phyloP scores from a whole-genome alignment of 2,797 vertebrate species.

The Podarcis siculus region DNA sequence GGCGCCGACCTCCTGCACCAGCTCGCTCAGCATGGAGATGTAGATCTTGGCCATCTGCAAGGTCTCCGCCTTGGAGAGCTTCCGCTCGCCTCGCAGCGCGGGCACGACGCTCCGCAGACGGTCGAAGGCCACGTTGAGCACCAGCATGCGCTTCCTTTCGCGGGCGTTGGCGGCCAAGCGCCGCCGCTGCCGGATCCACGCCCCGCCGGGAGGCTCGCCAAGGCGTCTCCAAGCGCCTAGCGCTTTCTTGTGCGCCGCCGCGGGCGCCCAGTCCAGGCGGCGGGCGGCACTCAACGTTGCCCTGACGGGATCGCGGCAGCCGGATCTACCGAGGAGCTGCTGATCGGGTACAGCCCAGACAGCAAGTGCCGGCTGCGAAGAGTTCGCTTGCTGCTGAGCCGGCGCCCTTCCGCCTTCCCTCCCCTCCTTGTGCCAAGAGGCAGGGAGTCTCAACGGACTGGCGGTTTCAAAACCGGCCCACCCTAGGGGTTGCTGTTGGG shows the following conservation, averaged over 20 bases:
- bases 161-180: slow-evolving; percentile 84
- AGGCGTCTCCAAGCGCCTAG: slow-evolving; percentile 59
- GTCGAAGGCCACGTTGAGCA: slow-evolving; percentile 84
- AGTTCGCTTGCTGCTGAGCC: no score
- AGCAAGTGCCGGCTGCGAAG: neutral
- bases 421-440: neutral
- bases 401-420: neutral
- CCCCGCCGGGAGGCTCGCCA: slow-evolving; percentile 69
- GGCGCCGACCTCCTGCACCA: slow-evolving; percentile 64
- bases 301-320: neutral
- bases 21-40: slow-evolving; percentile 80
- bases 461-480: neutral
- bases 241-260: slow-evolving; percentile 69
- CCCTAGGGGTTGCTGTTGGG: accelerated
- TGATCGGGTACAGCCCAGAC: neutral
- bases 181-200: slow-evolving; percentile 70
- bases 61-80: slow-evolving; percentile 85
- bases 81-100: slow-evolving; percentile 79
- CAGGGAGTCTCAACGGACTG: neutral
- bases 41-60: slow-evolving; percentile 86
- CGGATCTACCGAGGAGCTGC: no score
- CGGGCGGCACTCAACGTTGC: neutral
- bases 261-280: slow-evolving; percentile 48
- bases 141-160: slow-evolving; percentile 83
- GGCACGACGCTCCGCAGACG: slow-evolving; percentile 84